Evolutionary conservation across 2,888 invertebrate genomes (phyloP), one percentile per base, ranked within the genome.

Genomic region (Liopterus haemorrhoidalis): DNA sequence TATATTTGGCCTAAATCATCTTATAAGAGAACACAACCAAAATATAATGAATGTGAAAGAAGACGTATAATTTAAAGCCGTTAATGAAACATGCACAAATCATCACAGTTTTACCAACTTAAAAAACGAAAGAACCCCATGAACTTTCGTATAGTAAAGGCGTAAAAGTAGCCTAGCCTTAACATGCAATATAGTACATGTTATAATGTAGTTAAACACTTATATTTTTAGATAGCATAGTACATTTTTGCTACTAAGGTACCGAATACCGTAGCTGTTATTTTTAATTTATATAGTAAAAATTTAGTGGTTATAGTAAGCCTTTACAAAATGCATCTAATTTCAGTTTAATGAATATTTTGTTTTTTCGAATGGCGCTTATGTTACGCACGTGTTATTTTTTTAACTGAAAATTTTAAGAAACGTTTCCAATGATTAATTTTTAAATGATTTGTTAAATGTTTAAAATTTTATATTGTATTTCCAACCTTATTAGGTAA

Each of bases 101-200:
- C 12, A 28, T 27, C 12, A 22, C 9, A 22, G 6, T 6, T 22
- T 22, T 22, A 22, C 24, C 6, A 22, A 22, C 6, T 11, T 28
- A 14, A 12, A 28, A 28, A 28, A 5, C n/a, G n/a, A n/a, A n/a
- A n/a, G n/a, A n/a, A n/a, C n/a, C n/a, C n/a, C n/a, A n/a, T n/a
- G n/a, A n/a, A n/a, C n/a, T n/a, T n/a, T n/a, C n/a, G n/a, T n/a
- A n/a, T n/a, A n/a, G n/a, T n/a, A n/a, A n/a, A 12, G 33, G 33
- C 33, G 15, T 18, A 20, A 33, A 36, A 14, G 21, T n/a, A 53
- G 57, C 58, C 56, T 55, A 57, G 61, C 61, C 62, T 62, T 62
- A 61, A 58, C 49, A 57, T 49, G 60, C 61, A 62, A 61, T 62
- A n/a, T n/a, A n/a, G n/a, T n/a, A 63, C 55, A 54, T 37, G 37